A percentile compares a stretch with the other conserved stretches of the same genome.
phyloP scores from a whole-genome alignment of 1,140 invertebrate genomes.

The Drosophila miranda region DNA sequence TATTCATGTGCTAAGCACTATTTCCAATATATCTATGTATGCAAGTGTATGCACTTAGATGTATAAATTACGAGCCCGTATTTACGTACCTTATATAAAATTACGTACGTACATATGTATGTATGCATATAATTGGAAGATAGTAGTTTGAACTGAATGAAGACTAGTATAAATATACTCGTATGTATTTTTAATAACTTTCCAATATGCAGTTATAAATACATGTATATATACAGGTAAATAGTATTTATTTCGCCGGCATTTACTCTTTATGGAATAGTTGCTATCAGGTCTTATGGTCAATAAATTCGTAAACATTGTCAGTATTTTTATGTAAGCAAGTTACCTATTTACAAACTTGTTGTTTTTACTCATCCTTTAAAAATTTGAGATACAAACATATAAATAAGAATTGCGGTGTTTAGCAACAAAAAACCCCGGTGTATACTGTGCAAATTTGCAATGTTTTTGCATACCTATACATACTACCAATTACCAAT shows the following conservation, averaged over 20 bases:
- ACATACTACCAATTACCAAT: too few relatives aligned
- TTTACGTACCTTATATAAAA: too few relatives aligned
- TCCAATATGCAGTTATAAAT: not conserved
- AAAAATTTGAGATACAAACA: not conserved
- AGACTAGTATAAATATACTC: slow-evolving; percentile 22
- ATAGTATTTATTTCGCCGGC: slow-evolving; percentile 7
- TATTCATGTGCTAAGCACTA: too few relatives aligned
- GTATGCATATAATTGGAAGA: not conserved
- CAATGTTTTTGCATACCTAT: too few relatives aligned
- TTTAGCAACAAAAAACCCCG: too few relatives aligned
- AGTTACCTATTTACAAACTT: slow-evolving; percentile 26
- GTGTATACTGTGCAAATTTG: too few relatives aligned
- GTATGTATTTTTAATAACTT: slow-evolving; percentile 5
- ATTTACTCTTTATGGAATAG: slow-evolving; percentile 25
- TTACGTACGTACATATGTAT: too few relatives aligned
- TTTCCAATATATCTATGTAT: too few relatives aligned
- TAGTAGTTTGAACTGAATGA: slow-evolving; percentile 15
- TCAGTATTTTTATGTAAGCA: slow-evolving; percentile 32
- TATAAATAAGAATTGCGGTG: not conserved
- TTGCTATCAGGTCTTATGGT: slow-evolving; percentile 63
- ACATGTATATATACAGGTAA: slow-evolving; percentile 7
- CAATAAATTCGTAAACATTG: slow-evolving; percentile 63
- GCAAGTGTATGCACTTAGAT: too few relatives aligned
- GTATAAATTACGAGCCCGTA: too few relatives aligned
- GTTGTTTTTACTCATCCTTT: slow-evolving; percentile 1